Evolutionary conservation across 2,888 invertebrate species (phyloP).

Genomic region (Luperina testacea): DNA sequence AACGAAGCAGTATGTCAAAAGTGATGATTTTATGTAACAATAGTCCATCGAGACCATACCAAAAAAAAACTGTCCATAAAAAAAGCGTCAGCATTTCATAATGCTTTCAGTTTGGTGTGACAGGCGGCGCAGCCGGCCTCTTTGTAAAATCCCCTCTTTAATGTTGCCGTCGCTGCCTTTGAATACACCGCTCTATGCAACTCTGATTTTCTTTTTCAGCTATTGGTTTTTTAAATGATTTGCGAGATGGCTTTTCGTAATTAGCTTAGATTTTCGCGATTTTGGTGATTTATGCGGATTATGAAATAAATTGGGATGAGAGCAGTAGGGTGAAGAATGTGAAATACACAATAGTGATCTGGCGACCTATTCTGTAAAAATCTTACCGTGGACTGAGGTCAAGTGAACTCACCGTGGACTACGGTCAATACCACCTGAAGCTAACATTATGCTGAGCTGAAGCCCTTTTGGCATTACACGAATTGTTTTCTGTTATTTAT

Average conservation of each 20-base stretch:
- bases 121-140: slow-evolving; percentile 40
- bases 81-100: not conserved
- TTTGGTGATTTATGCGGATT: slow-evolving; percentile 19
- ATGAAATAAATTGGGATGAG: not conserved
- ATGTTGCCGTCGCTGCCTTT: slow-evolving; percentile 62
- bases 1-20: not conserved
- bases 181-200: slow-evolving; percentile 60
- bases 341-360: not conserved
- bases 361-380: no score
- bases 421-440: no score
- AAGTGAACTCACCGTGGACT: no score
- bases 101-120: slow-evolving; percentile 50
- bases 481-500: no score
- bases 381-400: no score
- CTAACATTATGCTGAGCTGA: no score
- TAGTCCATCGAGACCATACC: not conserved
- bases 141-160: slow-evolving; percentile 62
- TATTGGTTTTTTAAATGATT: slow-evolving; percentile 62
- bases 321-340: not conserved
- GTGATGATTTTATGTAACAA: not conserved
- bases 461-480: no score
- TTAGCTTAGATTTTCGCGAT: slow-evolving; percentile 41
- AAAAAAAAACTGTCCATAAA: not conserved
- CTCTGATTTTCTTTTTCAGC: slow-evolving; percentile 58
- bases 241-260: slow-evolving; percentile 54